Conservation (phyloP, 2,888 invertebrate species). For the Erebia palarica region DNA sequence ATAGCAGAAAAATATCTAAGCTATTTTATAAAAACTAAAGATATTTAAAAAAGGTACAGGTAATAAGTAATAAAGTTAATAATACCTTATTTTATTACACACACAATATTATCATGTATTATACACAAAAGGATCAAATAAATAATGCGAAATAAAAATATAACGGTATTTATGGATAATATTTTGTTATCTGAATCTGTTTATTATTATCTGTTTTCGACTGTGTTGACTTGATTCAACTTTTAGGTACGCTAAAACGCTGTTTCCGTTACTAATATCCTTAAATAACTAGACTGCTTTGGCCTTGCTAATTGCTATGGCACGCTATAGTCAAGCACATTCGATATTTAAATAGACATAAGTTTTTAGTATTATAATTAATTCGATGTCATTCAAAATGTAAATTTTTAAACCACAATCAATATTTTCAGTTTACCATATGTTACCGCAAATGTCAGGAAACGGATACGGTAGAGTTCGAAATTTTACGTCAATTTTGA, state of each 20-base stretch:
- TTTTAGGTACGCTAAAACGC: not conserved
- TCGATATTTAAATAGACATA: conserved; percentile 3
- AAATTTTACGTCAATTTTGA: no score
- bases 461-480: no score
- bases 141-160: no score
- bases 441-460: not conserved
- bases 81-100: no score
- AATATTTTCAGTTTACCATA: not conserved
- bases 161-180: no score
- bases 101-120: no score
- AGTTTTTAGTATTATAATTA: not conserved
- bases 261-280: conserved; percentile 10
- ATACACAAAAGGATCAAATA: no score
- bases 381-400: not conserved
- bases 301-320: not conserved
- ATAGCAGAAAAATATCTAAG: no score
- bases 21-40: no score
- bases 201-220: not conserved
- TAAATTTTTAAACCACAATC: conserved; percentile 5
- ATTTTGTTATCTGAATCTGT: no score
- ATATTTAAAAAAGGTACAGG: no score
- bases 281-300: not conserved
- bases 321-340: not conserved
- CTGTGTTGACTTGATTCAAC: not conserved
- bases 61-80: no score